Percentiles rank a stretch among this genome's conserved stretches.
Evolutionary conservation across 2,113 vertebrate genomes (phyloP).

Genomic region (Clinocottus analis): DNA sequence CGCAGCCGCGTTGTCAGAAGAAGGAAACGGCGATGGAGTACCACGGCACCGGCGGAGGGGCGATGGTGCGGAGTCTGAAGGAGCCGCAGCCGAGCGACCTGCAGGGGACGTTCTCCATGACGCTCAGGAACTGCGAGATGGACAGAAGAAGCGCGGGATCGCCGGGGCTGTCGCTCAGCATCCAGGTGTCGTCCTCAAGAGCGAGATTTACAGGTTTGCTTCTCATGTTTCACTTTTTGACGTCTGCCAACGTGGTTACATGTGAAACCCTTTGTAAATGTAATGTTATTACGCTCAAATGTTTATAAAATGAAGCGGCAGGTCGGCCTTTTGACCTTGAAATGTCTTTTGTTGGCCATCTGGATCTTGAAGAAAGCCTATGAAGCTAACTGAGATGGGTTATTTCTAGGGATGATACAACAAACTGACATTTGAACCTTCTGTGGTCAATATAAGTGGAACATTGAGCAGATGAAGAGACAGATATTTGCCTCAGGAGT

Average conservation of each 20-base stretch:
- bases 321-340: neutral
- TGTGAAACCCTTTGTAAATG: neutral
- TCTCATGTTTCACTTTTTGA: neutral
- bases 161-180: slow-evolving; percentile 77
- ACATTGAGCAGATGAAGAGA: neutral
- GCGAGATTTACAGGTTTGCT: slow-evolving; percentile 56
- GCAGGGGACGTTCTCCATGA: slow-evolving; percentile 85
- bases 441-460: neutral
- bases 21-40: slow-evolving; percentile 86
- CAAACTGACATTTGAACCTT: neutral
- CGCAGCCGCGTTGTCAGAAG: slow-evolving; percentile 83
- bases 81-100: slow-evolving; percentile 82
- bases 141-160: slow-evolving; percentile 65
- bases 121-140: slow-evolving; percentile 89
- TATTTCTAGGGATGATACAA: neutral
- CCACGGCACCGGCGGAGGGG: slow-evolving; percentile 52
- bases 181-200: slow-evolving; percentile 80
- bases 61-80: slow-evolving; percentile 64
- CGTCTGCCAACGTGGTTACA: neutral
- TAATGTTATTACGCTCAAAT: neutral
- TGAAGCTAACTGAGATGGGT: neutral
- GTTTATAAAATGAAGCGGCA: neutral
- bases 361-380: neutral
- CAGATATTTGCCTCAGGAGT: neutral
- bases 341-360: neutral